Base-by-base conservation (phyloP, 2,113 vertebrate genomes). In the Lucifuga dentata region DNA sequence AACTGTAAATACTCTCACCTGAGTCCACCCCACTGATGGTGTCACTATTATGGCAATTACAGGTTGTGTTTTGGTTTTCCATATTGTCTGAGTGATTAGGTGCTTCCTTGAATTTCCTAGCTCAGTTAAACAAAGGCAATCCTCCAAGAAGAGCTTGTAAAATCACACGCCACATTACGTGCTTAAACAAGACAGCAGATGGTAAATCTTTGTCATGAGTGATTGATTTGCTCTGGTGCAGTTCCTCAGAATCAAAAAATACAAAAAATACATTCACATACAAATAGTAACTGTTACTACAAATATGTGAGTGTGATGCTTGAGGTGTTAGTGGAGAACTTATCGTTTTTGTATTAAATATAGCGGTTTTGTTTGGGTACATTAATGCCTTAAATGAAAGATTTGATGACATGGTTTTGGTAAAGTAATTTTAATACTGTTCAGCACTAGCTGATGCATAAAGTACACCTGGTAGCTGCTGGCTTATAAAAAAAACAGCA, bases 41-140 rank as follows among this genome's bases (percentile, higher is more conserved):
- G 74, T 70, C 74, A 67, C 44, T 44, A 44, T 39, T 17, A 16
- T 38, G 51, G 33, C 65, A 84, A 84, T 77, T 56, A 73, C 55
- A 66, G 76, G 68, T 38, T 63, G 33, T 43, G 49, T 69, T 73
- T 67, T 26, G 49, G 36, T 53, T 76, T 62, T 70, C 23, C 58
- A 59, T 73, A 45, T 41, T 67, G 52, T 49, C 44, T 66, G 38
- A 40, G 17, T 39, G 35, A 53, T 6, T 24, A 39, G 49, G n/a
- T 40, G 23, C 21, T 41, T 44, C 48, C 55, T 70, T 70, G 55
- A 70, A 61, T 51, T 58, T 55, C 24, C 39, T 46, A 35, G 15
- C 38, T 17, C 8, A 11, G 71, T 44, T 39, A 12, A 23, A 65
- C 5, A 9, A 43, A 17, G 36, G 23, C 20, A 16, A 16, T 48